Percentiles rank a stretch among this genome's conserved stretches.
These are phyloP conservation scores for Hypsopygia costalis DNA, from an alignment of 2,888 invertebrate species.

Conservation along the genomic window DNA sequence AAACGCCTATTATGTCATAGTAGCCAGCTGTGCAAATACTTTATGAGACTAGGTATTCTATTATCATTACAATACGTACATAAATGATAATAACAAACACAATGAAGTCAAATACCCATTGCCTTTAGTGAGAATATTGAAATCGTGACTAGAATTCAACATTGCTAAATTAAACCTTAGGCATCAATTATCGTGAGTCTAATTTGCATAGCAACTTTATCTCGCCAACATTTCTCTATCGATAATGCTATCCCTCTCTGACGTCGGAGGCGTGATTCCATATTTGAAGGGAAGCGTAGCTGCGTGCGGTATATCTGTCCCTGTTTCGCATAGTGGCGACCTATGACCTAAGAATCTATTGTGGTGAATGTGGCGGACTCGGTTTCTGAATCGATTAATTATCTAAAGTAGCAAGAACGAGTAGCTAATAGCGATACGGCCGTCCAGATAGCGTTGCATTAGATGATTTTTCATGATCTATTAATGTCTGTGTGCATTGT, in stretches of 20 bases:
- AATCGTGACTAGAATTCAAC: conserved; percentile 50
- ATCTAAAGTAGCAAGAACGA: conserved; percentile 49
- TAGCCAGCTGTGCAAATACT: conserved; percentile 46
- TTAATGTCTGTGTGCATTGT: conserved; percentile 6
- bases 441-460: conserved; percentile 23
- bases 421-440: conserved; percentile 38
- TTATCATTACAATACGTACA: conserved; percentile 45
- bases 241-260: conserved; percentile 65
- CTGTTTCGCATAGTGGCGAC: conserved; percentile 61
- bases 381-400: conserved; percentile 45
- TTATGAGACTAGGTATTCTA: conserved; percentile 43
- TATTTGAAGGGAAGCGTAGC: conserved; percentile 60
- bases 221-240: conserved; percentile 65
- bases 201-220: conserved; percentile 49
- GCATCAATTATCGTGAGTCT: conserved; percentile 32
- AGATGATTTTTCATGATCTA: conserved; percentile 11
- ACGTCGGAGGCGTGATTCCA: conserved; percentile 73
- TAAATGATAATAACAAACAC: conserved; percentile 57
- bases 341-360: conserved; percentile 74
- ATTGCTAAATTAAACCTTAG: conserved; percentile 44
- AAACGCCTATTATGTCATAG: conserved; percentile 11
- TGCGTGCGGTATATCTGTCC: conserved; percentile 60
- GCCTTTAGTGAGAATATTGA: conserved; percentile 54
- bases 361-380: conserved; percentile 65
- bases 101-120: conserved; percentile 65